These are phyloP conservation scores for Caenorhabditis panamensis DNA, from an alignment of 2,888 invertebrate genomes.

Conservation along the genomic window DNA sequence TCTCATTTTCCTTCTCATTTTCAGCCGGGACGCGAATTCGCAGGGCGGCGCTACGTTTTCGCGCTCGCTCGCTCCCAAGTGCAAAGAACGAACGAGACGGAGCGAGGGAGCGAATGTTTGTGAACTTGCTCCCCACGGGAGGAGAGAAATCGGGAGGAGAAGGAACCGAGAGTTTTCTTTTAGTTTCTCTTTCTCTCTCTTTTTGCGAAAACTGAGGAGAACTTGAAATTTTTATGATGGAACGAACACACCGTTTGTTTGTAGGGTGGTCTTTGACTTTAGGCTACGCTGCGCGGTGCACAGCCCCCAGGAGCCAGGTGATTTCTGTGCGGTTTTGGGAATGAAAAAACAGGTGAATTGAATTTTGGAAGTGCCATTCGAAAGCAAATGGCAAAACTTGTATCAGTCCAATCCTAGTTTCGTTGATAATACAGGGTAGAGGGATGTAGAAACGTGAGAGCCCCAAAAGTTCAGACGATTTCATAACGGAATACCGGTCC, in stretches of 20 bases:
- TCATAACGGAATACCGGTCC: conserved; percentile 3
- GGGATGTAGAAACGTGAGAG: too few relatives aligned
- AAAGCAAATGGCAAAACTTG: neutral
- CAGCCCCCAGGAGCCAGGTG: neutral
- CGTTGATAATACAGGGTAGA: too few relatives aligned
- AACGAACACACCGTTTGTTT: conserved; percentile 17
- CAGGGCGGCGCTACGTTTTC: neutral
- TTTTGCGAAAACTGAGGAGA: conserved; percentile 3
- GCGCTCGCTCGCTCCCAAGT: conserved; percentile 2
- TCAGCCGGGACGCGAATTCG: neutral
- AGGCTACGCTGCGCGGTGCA: neutral
- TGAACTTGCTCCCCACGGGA: conserved; percentile 17
- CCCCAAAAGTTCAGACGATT: too few relatives aligned
- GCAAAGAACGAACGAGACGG: conserved; percentile 11
- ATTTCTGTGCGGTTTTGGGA: neutral
- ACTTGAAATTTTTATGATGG: conserved; percentile 11
- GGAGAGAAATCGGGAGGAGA: too few relatives aligned
- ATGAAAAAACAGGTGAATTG: neutral
- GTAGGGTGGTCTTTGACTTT: neutral
- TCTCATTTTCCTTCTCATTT: neutral
- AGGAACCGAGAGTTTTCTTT: conserved; percentile 8
- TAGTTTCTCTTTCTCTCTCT: neutral
- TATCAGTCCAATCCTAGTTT: too few relatives aligned
- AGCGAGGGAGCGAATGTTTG: conserved; percentile 27
- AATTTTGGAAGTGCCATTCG: neutral